Evolutionary conservation across 1,140 invertebrate genomes (phyloP), one percentile per base, ranked within the genome.

Genomic region (Sycophila sp.): DNA sequence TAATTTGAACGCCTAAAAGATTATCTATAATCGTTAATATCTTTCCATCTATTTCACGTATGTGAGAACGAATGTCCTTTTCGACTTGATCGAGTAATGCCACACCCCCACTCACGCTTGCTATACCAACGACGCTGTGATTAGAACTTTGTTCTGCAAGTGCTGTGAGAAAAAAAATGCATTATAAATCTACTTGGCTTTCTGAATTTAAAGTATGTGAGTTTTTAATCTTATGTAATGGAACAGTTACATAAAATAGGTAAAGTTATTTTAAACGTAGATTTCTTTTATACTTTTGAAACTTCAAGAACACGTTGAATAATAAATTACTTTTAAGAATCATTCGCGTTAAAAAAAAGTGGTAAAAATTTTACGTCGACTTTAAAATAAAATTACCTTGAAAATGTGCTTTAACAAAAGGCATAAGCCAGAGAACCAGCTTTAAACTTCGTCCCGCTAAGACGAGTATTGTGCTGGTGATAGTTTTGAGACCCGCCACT

Each of bases 401-500:
- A 80, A 94, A 92, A 79, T 93, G 90, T 24, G 85, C 78, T 75
- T 90, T 90, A 15, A 95, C 87, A 73, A 91, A 87, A 6, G 92
- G 92, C 76, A 94, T 87, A 56, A 94, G 83, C 91, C 92, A 94
- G 11, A 94, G 80, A 38, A 98, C 89, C 17, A 94, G 86, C 78
- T 94, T 92, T 80, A 97, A 81, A 86, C 93, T 97, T 72, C 98
- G 89, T 8, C 94, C 95, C 0, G 96, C 94, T 69, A 99, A 86
- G 8, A 96, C 97, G 70, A 99, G 87, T 88, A 98, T 98, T 42
- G 93, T 95, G 71, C 94, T 97, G 0, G 96, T 97, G 55, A 99
- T 99, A 47, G 96, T 98, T 87, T 98, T 99, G 42, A 99, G 86
- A 1, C 97, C 97, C 17, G 96, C 96, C 70, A 96, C 92, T 79